phyloP scores from a whole-genome alignment of 1,140 invertebrate species.

The Saxidomus purpurata region DNA sequence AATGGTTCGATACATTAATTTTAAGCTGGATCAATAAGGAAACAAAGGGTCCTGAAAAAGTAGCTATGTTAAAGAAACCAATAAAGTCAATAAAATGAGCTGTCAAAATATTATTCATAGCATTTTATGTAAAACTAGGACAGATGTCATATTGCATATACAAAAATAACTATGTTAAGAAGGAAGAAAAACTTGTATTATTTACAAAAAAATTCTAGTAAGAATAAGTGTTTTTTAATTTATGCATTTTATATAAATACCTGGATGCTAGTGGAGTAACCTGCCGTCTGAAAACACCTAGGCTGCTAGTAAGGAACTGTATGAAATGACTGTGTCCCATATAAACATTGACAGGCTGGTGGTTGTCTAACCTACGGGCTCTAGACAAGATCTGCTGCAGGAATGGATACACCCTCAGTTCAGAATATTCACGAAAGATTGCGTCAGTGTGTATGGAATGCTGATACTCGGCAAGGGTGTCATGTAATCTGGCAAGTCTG shows the following conservation, averaged over 20 bases:
- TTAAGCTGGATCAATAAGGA: too few species aligned
- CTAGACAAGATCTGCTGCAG: constrained; percentile 28
- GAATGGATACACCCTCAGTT: constrained; percentile 47
- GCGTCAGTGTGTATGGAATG: neutral
- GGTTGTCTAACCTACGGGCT: neutral
- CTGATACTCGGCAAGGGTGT: neutral
- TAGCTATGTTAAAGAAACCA: too few species aligned
- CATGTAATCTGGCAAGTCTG: neutral
- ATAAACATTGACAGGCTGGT: constrained; percentile 36
- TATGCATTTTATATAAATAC: constrained; percentile 20
- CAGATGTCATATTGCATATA: too few species aligned
- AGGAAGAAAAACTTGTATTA: too few species aligned
- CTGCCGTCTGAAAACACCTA: constrained; percentile 1
- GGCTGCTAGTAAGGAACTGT: constrained; percentile 18
- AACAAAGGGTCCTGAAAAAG: too few species aligned
- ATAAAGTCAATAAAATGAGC: too few species aligned
- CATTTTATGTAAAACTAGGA: too few species aligned
- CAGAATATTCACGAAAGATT: constrained; percentile 9
- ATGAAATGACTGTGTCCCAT: constrained; percentile 38
- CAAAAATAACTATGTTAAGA: too few species aligned
- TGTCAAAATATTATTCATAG: too few species aligned
- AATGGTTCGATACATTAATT: too few species aligned
- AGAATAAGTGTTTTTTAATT: too few species aligned
- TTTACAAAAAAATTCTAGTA: too few species aligned
- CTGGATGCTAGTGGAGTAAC: constrained; percentile 38